Percentiles rank a stretch among this genome's conserved stretches.
These are phyloP conservation scores for Enteromius mattozi DNA, from an alignment of 2,797 vertebrate species.

Conservation along the genomic window DNA sequence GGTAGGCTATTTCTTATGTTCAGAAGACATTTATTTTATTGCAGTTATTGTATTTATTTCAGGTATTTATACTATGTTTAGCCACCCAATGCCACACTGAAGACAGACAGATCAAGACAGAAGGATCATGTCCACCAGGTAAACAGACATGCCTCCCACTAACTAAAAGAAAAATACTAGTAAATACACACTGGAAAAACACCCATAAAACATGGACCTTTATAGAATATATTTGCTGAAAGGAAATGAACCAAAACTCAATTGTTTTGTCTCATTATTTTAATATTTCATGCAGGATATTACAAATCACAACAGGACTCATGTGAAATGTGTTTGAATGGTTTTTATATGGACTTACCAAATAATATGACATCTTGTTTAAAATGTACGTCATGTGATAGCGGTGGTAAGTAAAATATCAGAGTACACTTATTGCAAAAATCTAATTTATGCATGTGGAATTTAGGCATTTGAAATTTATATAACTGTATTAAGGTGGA, in stretches of 20 bases:
- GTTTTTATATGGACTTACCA: fast-evolving
- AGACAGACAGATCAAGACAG: neutral
- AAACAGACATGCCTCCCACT: slow-evolving; percentile 28
- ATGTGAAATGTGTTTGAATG: neutral
- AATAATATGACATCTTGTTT: fast-evolving
- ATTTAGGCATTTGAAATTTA: neutral
- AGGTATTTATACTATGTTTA: slow-evolving; percentile 43
- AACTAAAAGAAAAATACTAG: neutral
- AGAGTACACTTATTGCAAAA: neutral
- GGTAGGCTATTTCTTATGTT: neutral
- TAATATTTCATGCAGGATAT: slow-evolving; percentile 60
- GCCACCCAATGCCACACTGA: neutral
- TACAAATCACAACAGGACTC: neutral
- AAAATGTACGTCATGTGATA: neutral
- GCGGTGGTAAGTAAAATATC: slow-evolving; percentile 41
- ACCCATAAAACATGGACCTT: neutral
- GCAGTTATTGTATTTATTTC: slow-evolving; percentile 26
- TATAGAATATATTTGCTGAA: neutral
- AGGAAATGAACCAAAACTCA: neutral
- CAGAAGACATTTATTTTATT: neutral
- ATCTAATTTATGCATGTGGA: neutral
- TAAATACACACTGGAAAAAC: slow-evolving; percentile 1
- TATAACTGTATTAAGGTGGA: neutral
- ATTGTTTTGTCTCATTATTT: neutral
- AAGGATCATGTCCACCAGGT: slow-evolving; percentile 57